Evolutionary conservation across 2,797 vertebrate species (phyloP).

Genomic region (Aphelocoma californica): DNA sequence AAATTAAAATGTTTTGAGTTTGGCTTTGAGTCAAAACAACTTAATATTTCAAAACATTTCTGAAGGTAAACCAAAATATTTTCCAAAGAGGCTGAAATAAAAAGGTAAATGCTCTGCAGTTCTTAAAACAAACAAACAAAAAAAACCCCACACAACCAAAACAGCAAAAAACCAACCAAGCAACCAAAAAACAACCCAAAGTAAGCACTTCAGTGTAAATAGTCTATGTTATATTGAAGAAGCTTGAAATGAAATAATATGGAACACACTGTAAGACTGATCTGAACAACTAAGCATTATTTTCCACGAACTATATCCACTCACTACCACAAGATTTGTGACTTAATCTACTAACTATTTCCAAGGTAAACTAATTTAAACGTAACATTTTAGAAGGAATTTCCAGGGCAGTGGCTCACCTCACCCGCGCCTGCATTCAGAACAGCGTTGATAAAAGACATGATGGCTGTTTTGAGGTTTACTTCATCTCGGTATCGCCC

Average conservation of each 20-base stretch:
- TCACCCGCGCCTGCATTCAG: slow-evolving; percentile 95
- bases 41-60: background rate
- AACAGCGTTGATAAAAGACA: slow-evolving; percentile 98
- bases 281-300: background rate
- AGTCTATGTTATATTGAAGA: background rate
- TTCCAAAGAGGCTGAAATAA: background rate
- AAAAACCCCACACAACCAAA: background rate
- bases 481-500: slow-evolving; percentile 95
- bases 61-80: background rate
- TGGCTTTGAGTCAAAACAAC: background rate
- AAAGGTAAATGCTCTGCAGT: background rate
- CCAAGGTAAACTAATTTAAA: background rate
- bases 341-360: background rate
- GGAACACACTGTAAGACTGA: background rate
- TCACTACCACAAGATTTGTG: background rate
- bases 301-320: background rate
- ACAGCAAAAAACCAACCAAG: background rate
- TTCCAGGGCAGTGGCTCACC: slow-evolving; percentile 74
- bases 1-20: background rate
- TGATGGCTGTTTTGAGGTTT: slow-evolving; percentile 96
- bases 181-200: background rate
- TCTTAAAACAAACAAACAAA: background rate
- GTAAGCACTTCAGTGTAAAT: background rate
- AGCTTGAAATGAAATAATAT: background rate
- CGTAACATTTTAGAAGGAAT: background rate